Conservation (phyloP, 2,888 invertebrate genomes). For the Ceratothoa steindachneri region DNA sequence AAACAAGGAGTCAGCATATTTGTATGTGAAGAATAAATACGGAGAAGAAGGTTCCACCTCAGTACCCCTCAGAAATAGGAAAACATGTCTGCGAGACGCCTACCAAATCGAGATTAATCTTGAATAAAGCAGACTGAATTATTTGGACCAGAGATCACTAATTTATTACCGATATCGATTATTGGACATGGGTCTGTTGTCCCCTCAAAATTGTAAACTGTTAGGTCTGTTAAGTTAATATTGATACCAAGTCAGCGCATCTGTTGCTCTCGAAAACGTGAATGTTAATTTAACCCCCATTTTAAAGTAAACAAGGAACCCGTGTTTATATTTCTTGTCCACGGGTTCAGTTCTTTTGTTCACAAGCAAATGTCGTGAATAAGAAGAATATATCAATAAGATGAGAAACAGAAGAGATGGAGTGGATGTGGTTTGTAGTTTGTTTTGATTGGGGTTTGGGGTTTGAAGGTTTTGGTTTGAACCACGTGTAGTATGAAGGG, state of each 20-base stretch:
- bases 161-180: slow-evolving; percentile 12
- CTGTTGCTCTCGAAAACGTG: background rate
- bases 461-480: no score
- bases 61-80: background rate
- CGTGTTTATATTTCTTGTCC: background rate
- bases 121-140: background rate
- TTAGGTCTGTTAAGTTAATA: background rate
- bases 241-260: slow-evolving; percentile 1
- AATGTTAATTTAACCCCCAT: slow-evolving; percentile 13
- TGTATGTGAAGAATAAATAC: slow-evolving; percentile 39
- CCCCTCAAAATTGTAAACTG: background rate
- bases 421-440: no score
- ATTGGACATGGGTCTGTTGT: background rate
- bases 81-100: background rate
- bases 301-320: background rate
- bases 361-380: background rate
- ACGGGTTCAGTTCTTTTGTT: background rate
- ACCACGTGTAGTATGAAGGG: no score
- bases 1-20: slow-evolving; percentile 39
- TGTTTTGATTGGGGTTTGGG: no score
- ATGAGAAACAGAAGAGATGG: no score
- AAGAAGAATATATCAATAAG: background rate
- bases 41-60: slow-evolving; percentile 23
- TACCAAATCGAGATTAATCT: background rate
- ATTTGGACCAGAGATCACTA: background rate